These are phyloP conservation scores for Ylistrum balloti DNA, from an alignment of 1,140 invertebrate genomes.

Conservation along the genomic window DNA sequence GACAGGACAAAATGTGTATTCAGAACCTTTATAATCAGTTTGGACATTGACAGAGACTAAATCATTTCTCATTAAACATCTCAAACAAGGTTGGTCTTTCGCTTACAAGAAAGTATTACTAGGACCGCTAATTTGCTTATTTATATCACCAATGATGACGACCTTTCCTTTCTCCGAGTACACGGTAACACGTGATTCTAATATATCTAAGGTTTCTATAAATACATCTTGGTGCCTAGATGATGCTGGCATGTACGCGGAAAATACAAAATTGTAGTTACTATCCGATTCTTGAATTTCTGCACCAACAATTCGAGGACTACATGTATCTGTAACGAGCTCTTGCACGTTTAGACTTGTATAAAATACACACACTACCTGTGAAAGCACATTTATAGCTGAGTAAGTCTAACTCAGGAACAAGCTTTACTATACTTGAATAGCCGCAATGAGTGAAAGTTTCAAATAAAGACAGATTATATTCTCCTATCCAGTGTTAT, in stretches of 20 bases:
- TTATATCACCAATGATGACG: not conserved
- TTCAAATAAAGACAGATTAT: not conserved
- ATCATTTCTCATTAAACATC: not conserved
- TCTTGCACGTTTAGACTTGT: not conserved
- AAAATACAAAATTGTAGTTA: not conserved
- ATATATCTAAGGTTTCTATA: not conserved
- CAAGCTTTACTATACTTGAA: not conserved
- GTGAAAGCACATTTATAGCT: not conserved
- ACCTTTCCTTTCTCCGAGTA: not conserved
- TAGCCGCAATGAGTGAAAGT: not conserved
- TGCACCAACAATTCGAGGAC: not conserved
- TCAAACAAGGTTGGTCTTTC: not conserved
- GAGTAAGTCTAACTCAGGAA: not conserved
- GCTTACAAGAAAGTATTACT: not conserved
- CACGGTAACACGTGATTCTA: not conserved
- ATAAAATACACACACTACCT: not conserved
- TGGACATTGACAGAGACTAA: not conserved
- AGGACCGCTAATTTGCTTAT: not conserved
- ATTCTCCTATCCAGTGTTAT: not conserved
- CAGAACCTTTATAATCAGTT: not conserved
- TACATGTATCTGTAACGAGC: not conserved
- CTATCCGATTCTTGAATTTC: not conserved
- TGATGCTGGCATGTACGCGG: not conserved
- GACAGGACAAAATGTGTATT: not conserved
- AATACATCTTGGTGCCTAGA: not conserved